Base-by-base conservation (phyloP, 1,140 invertebrate genomes). In the Drosophila kanapiae region DNA sequence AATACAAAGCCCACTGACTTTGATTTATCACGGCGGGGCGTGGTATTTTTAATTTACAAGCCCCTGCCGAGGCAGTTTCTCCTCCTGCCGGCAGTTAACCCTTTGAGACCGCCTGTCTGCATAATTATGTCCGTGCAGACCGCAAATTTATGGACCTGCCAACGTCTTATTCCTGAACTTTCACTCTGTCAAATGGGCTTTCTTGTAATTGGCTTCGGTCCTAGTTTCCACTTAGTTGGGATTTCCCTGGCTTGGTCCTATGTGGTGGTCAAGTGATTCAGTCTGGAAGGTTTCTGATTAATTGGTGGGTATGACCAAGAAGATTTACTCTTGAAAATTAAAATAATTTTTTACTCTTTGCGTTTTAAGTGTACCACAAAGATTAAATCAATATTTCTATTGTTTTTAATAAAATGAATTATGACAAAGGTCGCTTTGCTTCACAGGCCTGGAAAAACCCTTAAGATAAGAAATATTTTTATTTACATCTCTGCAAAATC, bases 1-100 rank as follows among this genome's bases (percentile, higher is more conserved):
- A 68, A 68, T 75, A 80, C 80, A 87, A 88, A 88, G 85, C 80
- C 80, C 43, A 76, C 69, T 60, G 81, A 90, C 85, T 88, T 90
- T 88, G 85, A 88, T 88, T 88, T 88, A 88, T 90, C 80, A 84
- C 84, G 72, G 57, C 81, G 78, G 85, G 80, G 80, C 64, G 77
- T 88, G 72, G 72, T 71, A 87, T 88, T 88, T 88, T 87, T 88
- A 87, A 90, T 87, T 88, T 90, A 82, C 61, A 78, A 63, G 40
- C 59, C 51, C 59, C 51, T 58, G 47, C 27, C 23, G 4, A 11
- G 47, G 35, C 31, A 68, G 51, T 54, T 47, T 51, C 43, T 49
- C 37, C 10, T 13, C 38, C 14, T n/a, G 29, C 53, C n/a, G 27
- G 16, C 16, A 18, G 31, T 70, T 64, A 78, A 78, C 76, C 75